Conservation (phyloP, 1,140 invertebrate species). For the Drosophila equinoxialis region DNA sequence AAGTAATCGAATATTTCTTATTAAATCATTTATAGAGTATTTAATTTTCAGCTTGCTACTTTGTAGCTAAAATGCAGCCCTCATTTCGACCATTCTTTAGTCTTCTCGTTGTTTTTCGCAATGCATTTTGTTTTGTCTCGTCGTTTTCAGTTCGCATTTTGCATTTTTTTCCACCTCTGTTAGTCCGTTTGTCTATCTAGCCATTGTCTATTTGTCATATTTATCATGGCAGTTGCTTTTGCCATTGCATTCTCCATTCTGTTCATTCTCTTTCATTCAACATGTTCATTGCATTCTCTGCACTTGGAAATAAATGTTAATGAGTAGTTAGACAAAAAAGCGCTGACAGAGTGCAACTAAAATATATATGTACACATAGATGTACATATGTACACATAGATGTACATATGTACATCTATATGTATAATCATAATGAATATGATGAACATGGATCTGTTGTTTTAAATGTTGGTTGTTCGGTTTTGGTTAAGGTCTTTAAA, state of each 20-base stretch:
- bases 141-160: slow-evolving; percentile 42
- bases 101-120: slow-evolving; percentile 50
- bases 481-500: slow-evolving; percentile 35
- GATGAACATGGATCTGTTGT: slow-evolving; percentile 43
- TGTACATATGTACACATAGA: too few relatives aligned
- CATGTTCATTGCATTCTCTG: slow-evolving; percentile 51
- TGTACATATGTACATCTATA: too few relatives aligned
- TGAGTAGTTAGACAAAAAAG: slow-evolving; percentile 76
- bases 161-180: slow-evolving; percentile 37
- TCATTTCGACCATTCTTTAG: slow-evolving; percentile 22
- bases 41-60: neutral
- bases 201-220: slow-evolving; percentile 72
- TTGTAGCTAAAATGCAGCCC: neutral
- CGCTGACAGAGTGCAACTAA: slow-evolving; percentile 42
- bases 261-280: slow-evolving; percentile 44
- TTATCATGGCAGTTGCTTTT: slow-evolving; percentile 77
- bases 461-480: slow-evolving; percentile 19
- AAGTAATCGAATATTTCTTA: neutral
- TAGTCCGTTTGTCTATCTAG: slow-evolving; percentile 57
- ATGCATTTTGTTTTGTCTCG: slow-evolving; percentile 64
- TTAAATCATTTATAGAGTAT: neutral
- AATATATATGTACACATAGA: too few relatives aligned
- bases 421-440: slow-evolving; percentile 30
- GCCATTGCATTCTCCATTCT: slow-evolving; percentile 55
- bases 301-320: slow-evolving; percentile 80